Evolutionary conservation across 92 coral and sea anemone species (phyloP).

Genomic region (Meandrina meandrites): DNA sequence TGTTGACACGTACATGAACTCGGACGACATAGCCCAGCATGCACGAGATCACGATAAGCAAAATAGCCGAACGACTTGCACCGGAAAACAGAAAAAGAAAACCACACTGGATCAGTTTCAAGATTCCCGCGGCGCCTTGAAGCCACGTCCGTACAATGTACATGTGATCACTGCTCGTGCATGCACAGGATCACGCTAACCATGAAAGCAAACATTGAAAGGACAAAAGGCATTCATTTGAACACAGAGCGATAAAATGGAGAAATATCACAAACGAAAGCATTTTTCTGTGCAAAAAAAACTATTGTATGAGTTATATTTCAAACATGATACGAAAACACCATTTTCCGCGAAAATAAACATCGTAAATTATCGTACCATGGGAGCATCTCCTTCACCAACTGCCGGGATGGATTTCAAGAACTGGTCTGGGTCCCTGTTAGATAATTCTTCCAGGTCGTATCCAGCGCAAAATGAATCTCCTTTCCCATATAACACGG

Average conservation of each 20-base stretch:
- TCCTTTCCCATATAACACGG: conserved; percentile 80
- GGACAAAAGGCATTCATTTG: neutral
- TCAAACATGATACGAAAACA: neutral
- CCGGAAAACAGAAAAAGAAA: neutral
- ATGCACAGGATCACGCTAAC: neutral
- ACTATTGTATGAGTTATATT: neutral
- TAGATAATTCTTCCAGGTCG: conserved; percentile 77
- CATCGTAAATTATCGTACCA: conserved; percentile 58
- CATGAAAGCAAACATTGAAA: neutral
- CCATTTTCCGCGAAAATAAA: neutral
- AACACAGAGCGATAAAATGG: neutral
- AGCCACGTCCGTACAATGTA: neutral
- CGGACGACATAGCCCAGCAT: neutral
- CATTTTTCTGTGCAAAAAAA: neutral
- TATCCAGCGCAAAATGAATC: conserved; percentile 81
- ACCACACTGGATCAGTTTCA: neutral
- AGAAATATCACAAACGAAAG: neutral
- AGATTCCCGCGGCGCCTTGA: conserved; percentile 5
- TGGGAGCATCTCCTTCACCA: conserved; percentile 85
- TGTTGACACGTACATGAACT: neutral
- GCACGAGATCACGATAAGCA: neutral
- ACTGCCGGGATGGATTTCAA: conserved; percentile 54
- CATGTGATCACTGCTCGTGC: neutral
- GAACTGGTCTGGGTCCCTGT: conserved; percentile 57
- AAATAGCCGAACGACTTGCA: neutral